A percentile compares a stretch with the other conserved stretches of the same genome.
phyloP scores from a whole-genome alignment of 2,888 invertebrate genomes.

The Scrobipalpa atriplicella region DNA sequence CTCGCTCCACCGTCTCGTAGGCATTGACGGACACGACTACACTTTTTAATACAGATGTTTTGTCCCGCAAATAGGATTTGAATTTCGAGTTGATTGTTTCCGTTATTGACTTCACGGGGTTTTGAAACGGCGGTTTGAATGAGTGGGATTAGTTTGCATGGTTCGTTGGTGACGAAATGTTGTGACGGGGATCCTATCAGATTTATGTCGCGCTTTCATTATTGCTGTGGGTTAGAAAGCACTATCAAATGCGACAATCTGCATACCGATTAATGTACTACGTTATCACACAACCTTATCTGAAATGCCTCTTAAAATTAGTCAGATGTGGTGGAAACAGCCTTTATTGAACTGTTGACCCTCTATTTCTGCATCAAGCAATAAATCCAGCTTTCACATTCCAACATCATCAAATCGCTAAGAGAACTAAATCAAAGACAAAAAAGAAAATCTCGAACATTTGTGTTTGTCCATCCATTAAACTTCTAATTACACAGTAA shows the following conservation, averaged over 20 bases:
- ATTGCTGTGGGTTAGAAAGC: neutral
- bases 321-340: too few species aligned
- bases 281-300: too few species aligned
- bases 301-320: too few species aligned
- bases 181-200: neutral
- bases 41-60: conserved; percentile 50
- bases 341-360: too few species aligned
- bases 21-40: conserved; percentile 52
- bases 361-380: too few species aligned
- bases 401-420: neutral
- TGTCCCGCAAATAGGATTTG: conserved; percentile 51
- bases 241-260: too few species aligned
- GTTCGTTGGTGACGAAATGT: conserved; percentile 12
- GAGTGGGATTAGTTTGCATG: conserved; percentile 22
- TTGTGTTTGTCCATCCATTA: conserved; percentile 3
- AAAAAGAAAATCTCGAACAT: neutral
- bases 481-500: conserved; percentile 18
- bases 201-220: neutral
- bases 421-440: neutral
- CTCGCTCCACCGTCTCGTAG: conserved; percentile 37
- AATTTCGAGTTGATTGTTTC: conserved; percentile 50
- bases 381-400: too few species aligned
- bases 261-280: too few species aligned
- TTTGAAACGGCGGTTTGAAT: conserved; percentile 1
- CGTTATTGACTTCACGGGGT: conserved; percentile 45